Base-by-base conservation (phyloP, 2,888 invertebrate genomes). In the Leptogaster cylindrica region DNA sequence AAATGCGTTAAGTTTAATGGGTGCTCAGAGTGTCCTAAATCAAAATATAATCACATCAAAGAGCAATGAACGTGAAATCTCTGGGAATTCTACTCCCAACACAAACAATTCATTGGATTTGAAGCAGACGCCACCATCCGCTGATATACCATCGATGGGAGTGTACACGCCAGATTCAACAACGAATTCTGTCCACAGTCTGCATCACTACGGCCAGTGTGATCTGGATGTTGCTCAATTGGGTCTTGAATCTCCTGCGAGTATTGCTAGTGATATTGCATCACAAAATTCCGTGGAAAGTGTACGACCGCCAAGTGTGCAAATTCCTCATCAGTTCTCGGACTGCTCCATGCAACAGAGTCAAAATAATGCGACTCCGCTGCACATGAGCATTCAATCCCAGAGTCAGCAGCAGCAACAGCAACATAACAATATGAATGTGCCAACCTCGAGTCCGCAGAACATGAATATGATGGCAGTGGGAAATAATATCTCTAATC, bases 141-240 rank as follows among this genome's bases (percentile, higher is more conserved):
- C 87, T 0, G 89, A 89, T 52, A 79, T 90, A 69, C 88, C 89
- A n/a, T 90, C 91, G 1, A 88, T 92, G 88, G 92, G 91, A 0
- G 91, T 93, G 0, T 94, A 93, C 76, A 93, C 91, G 0, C 90
- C 93, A 0, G 93, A 93, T 74, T 89, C 93, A 0, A 89, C 91
- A 0, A 89, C 90, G 33, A 93, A 92, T 77, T 90, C 91, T 0
- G 91, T 92, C 6, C 91, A 91, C 71, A 89, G 92, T 61, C 85
- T 94, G 73, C 87, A 88, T 76, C 87, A 88, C 73, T 92, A 92
- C 75, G 85, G 86, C 0, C 89, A 91, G 66, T 92, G 92, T 74
- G 93, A 94, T 73, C 80, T 94, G 69, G 94, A 93, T 77, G 92
- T 93, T 1, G 88, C 88, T 67, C 92, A 92, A 76, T 79, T 94